These are phyloP conservation scores for Apteryx mantelli DNA, from an alignment of 2,113 vertebrate genomes.

Conservation along the genomic window DNA sequence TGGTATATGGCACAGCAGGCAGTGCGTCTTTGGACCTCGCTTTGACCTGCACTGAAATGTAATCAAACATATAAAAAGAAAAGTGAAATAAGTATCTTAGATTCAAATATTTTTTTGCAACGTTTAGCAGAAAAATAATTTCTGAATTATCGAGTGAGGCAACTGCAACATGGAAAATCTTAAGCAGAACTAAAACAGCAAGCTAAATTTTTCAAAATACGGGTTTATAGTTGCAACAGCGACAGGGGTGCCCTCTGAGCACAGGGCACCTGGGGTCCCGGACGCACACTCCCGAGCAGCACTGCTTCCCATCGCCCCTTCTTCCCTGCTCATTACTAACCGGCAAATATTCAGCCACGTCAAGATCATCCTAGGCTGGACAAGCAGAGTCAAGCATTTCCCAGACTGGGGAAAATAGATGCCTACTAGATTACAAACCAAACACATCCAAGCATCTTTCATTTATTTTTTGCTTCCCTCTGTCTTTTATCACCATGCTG, in stretches of 20 bases:
- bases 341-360: background rate
- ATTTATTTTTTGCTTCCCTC: background rate
- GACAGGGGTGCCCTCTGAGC: too few relatives aligned
- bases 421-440: background rate
- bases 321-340: background rate
- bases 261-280: accelerated
- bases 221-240: background rate
- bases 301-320: accelerated
- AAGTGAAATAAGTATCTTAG: background rate
- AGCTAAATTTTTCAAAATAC: background rate
- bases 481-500: background rate
- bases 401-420: background rate
- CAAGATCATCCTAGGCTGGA: background rate
- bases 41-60: background rate
- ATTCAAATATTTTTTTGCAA: background rate
- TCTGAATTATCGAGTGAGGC: background rate
- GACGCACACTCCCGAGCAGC: background rate
- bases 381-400: background rate
- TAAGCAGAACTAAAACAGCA: background rate
- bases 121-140: background rate
- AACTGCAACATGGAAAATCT: accelerated
- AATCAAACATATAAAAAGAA: background rate
- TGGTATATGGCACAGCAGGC: background rate
- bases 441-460: background rate
- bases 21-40: background rate